Base-by-base conservation (phyloP, 2,888 invertebrate genomes). In the Aporophyla nigra region DNA sequence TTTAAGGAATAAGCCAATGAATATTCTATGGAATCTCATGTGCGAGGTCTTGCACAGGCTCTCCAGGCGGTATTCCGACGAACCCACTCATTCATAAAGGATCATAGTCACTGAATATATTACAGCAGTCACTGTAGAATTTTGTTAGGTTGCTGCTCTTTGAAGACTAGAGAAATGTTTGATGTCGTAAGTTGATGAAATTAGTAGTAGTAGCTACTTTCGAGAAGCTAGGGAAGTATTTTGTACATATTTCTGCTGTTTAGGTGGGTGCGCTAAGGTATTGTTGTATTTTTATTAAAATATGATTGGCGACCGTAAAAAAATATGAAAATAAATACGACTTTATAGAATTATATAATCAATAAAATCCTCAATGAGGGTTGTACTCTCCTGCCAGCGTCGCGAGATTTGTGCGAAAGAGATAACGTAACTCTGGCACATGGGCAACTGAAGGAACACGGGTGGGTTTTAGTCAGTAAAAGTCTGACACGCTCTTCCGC, bases 61-160 rank as follows among this genome's bases (percentile, higher is more conserved):
- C 63, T 77, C 63, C 65, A 73, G 69, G 46, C 67, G 61, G 73
- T 61, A 79, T 79, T 82, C 67, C 79, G 51, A 72, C 58, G 59
- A 74, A 58, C 58, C 79, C 59, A 63, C 72, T 83, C 74, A 79
- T 87, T 77, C 67, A 86, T 76, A 72, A 77, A 83, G 61, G 67
- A 83, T 70, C 69, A 79, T 74, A 82, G 24, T 76, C 40, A 12
- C 74, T 77, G 75, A 72, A 77, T 87, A 76, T 75, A 61, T 68
- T 53, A 83, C 33, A 19, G 46, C 1, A 65, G 63, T 43, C 33
- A 69, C 56, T 71, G 43, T 19, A n/a, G 62, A 54, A 19, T n/a
- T 62, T 53, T 65, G 40, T 61, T 49, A 33, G 71, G 46, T 12
- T 63, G 40, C 16, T 59, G 19, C 59, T 40, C 59, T 66, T 66